Evolutionary conservation across 2,888 invertebrate species (phyloP).

Genomic region (Mesodorylaimus sp.): DNA sequence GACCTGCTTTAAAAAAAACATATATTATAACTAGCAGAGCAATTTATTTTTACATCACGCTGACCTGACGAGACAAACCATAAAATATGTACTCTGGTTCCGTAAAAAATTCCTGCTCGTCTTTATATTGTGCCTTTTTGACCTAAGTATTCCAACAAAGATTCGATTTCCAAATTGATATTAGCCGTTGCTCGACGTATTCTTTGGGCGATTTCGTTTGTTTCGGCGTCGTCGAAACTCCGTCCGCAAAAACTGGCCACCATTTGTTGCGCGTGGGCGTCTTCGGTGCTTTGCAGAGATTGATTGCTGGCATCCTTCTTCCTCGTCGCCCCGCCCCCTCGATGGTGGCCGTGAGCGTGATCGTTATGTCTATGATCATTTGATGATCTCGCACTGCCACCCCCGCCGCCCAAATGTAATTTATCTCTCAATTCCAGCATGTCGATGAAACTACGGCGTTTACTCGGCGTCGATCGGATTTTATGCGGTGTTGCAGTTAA

Average conservation of each 20-base stretch:
- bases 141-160: constrained; percentile 26
- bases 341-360: not conserved
- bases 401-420: constrained; percentile 1
- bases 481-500: constrained; percentile 30
- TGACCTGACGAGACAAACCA: too few species aligned
- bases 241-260: constrained; percentile 29
- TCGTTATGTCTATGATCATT: not conserved
- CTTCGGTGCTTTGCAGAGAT: constrained; percentile 19
- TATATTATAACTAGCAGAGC: too few species aligned
- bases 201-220: constrained; percentile 29
- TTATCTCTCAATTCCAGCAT: constrained; percentile 24
- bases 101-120: too few species aligned
- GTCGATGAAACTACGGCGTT: constrained; percentile 26
- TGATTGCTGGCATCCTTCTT: not conserved
- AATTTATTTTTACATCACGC: too few species aligned
- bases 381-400: not conserved
- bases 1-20: too few species aligned
- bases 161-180: constrained; percentile 29
- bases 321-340: too few species aligned
- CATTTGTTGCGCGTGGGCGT: constrained; percentile 29
- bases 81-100: too few species aligned
- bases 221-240: constrained; percentile 29
- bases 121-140: constrained; percentile 29
- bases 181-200: constrained; percentile 28
- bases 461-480: constrained; percentile 28